A percentile compares a stretch with the other conserved stretches of the same genome.
These are phyloP conservation scores for Vipera ursinii DNA, from an alignment of 2,797 vertebrate genomes.

Conservation along the genomic window DNA sequence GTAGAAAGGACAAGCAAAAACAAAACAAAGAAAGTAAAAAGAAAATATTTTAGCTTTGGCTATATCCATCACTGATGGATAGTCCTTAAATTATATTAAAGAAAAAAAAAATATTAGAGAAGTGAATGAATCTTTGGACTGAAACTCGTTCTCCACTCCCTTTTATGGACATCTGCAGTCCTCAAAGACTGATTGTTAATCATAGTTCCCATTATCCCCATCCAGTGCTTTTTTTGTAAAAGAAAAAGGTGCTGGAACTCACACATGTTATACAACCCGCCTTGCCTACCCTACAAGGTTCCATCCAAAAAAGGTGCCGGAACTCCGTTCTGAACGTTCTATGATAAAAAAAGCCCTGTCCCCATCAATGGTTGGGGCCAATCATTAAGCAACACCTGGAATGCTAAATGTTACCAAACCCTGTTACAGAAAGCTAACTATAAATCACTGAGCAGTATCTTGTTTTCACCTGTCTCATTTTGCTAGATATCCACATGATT, in stretches of 20 bases:
- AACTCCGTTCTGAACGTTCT: too few relatives aligned
- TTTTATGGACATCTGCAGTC: neutral
- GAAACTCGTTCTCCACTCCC: neutral
- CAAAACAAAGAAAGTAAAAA: neutral
- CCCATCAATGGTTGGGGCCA: neutral
- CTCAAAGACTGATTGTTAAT: neutral
- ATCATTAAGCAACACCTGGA: neutral
- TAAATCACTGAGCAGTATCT: neutral
- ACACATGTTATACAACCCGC: too few relatives aligned
- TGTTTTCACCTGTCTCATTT: neutral
- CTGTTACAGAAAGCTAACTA: neutral
- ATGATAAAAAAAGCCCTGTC: too few relatives aligned
- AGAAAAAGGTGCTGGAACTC: too few relatives aligned
- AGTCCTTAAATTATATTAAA: neutral
- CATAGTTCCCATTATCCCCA: neutral
- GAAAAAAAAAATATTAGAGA: neutral
- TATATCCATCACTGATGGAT: neutral
- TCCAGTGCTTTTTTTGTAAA: neutral
- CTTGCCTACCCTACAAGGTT: too few relatives aligned
- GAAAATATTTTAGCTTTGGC: neutral
- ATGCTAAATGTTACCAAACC: neutral
- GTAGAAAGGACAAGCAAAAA: neutral
- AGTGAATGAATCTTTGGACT: neutral
- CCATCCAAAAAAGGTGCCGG: too few relatives aligned
- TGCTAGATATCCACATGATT: neutral